Base-by-base conservation (phyloP, 2,113 vertebrate species). In the Parus major region DNA sequence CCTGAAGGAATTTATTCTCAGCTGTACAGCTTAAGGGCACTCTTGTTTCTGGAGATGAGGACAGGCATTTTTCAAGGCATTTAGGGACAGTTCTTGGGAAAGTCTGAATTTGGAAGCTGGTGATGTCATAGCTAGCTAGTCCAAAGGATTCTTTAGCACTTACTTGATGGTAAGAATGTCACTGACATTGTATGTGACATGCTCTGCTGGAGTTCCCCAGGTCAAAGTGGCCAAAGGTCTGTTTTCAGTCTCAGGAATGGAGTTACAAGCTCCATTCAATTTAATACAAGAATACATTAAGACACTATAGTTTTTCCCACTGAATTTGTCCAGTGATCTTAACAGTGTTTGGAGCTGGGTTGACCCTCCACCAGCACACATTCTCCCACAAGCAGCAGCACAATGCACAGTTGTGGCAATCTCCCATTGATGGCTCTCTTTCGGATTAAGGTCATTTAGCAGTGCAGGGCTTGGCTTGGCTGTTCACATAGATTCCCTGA, bases 1-100 rank as follows among this genome's bases (percentile, higher is more conserved):
- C 87, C 93, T 90, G 82, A 80, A 94, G 92, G 87, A 91, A 88
- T 91, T 91, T 95, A 60, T 92, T 93, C 84, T 57, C 5, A 0
- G 24, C 42, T 85, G 50, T 91, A 47, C 63, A 90, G 91, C 84
- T 96, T 90, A 88, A 94, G 91, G 87, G 84, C 18, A 39, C 84
- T 89, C 46, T 92, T 91, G 5, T 81, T 85, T 93, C 41, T 77
- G 71, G 70, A 86, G 93, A 57, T 31, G 81, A 91, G 21, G 36
- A 71, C 10, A 56, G 53, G 28, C 27, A 11, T 36, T 86, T 92
- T 86, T 56, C 21, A 49, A 88, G 53, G 57, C 69, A 64, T 89
- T 77, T 50, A 44, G 68, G 50, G 25, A 39, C 55, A 49, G 42
- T 53, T 94, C 16, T 50, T 70, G 64, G 65, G 35, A 56, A 71